Evolutionary conservation across 2,113 vertebrate species (phyloP), one percentile per base, ranked within the genome.

Genomic region (Callorhinus ursinus): DNA sequence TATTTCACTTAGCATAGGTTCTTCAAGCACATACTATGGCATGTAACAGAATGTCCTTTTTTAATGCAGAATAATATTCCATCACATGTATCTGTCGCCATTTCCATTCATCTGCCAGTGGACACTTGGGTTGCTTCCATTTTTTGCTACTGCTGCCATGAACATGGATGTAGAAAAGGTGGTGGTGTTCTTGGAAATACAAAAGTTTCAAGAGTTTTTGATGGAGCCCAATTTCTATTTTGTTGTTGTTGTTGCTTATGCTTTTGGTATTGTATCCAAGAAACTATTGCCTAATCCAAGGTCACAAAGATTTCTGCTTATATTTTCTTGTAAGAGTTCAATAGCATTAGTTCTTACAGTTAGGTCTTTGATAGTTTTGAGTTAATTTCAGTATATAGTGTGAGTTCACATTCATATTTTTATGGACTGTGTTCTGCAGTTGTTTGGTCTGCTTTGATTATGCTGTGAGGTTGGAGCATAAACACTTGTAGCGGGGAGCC

Each of bases 311-410:
- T 76, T 65, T 69, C 67, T 69, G 31, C 26, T 28, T 91, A 0
- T n/a, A 19, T 95, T 96, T 63, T 88, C 31, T 93, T 96, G 33
- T 84, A 61, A 49, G 57, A 94, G 36, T 49, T 88, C 42, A 65
- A 15, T 61, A 76, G n/a, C 63, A 5, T 84, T 72, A 46, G 46
- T 59, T 77, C 46, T 74, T 53, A 72, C 13, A 51, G 82, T 80
- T 46, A 77, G 9, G 55, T 90, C 33, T 85, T 95, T 91, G 77
- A 82, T 71, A 61, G 3, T 93, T 95, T 88, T 53, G 71, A 46
- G 51, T 97, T 93, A 81, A 69, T 81, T 88, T 83, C 84, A 72
- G 21, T 51, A 15, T 39, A 7, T 65, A 72, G 2, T n/a, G 19
- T 77, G 80, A 90, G 24, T 55, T 65, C 31, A 19, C 31, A 42